A percentile compares a stretch with the other conserved stretches of the same genome.
phyloP scores from a whole-genome alignment of 2,888 invertebrate species.

The Xiphydria camelus region DNA sequence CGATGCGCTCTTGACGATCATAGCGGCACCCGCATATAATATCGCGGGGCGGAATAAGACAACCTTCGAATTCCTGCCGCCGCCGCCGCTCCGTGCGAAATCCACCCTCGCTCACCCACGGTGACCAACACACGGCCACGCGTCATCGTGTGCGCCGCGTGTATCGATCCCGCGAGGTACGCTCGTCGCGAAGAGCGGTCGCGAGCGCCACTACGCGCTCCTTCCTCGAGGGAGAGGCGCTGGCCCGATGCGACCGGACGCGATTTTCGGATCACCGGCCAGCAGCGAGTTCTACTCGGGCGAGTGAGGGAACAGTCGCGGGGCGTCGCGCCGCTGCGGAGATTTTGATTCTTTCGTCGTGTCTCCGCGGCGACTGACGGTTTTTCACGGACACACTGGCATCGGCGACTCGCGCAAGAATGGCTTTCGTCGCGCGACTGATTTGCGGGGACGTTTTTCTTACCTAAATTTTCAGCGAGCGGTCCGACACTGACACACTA shows the following conservation, averaged over 20 bases:
- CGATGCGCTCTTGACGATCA: neutral
- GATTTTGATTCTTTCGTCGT: too few relatives aligned
- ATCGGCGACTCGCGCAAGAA: neutral
- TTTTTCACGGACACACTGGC: too few relatives aligned
- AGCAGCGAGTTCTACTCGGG: too few relatives aligned
- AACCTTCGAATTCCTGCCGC: too few relatives aligned
- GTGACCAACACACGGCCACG: too few relatives aligned
- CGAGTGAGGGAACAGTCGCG: too few relatives aligned
- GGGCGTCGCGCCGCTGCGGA: too few relatives aligned
- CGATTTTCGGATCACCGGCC: neutral
- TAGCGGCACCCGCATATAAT: slow-evolving; percentile 2
- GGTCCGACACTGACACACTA: slow-evolving; percentile 33
- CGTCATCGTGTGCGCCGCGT: slow-evolving; percentile 24
- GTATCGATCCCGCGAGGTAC: slow-evolving; percentile 46
- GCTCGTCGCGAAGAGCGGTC: slow-evolving; percentile 39
- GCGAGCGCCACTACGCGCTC: slow-evolving; percentile 41
- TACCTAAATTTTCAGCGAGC: slow-evolving; percentile 41
- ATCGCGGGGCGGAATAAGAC: too few relatives aligned
- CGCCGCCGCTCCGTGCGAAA: slow-evolving; percentile 19
- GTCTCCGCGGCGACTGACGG: too few relatives aligned
- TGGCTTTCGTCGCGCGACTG: neutral
- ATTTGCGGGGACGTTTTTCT: slow-evolving; percentile 23
- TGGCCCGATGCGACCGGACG: slow-evolving; percentile 1
- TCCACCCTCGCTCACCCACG: slow-evolving; percentile 17
- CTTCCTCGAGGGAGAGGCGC: neutral